Base-by-base conservation (phyloP, 2,888 invertebrate species). In the Amphipyra berbera region DNA sequence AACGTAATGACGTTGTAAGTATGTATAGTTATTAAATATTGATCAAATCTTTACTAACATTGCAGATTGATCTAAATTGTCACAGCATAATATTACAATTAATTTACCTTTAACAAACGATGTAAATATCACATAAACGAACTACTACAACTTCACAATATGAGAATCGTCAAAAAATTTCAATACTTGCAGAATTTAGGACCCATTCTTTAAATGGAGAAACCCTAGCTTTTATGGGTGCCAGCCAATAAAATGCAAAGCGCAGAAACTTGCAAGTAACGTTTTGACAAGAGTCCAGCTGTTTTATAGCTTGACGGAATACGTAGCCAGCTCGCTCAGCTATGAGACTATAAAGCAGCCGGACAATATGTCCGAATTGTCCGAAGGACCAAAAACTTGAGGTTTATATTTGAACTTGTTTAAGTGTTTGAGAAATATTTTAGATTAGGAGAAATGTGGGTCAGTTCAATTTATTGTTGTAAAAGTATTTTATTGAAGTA, bases 231-330 rank as follows among this genome's bases (percentile, higher is more conserved):
- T 75, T 75, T 65, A 66, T 42, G 42, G 59, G 48, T 53, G 49
- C 49, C 48, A 50, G 61, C 64, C 69, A 78, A 82, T 86, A 83
- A 84, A 84, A 80, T 79, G 82, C 82, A 83, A 82, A 78, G 77
- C 75, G 66, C 53, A 70, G 72, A 64, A 65, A 47, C 69, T 82
- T 85, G 82, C 84, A 79, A 81, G 76, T 77, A 82, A 80, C 75
- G 73, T 75, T 79, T 77, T 68, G 67, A 68, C 78, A 61, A 61
- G 42, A 47, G 46, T 50, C 55, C 42, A 63, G 59, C 61, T 48
- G 53, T 42, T 79, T 63, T 68, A 61, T 62, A 44, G 54, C 54
- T 54, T 50, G 37, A 41, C 45, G 60, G 48, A 65, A 63, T 67
- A 72, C 63, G 60, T 62, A 41, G 60, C 52, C 57, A 35, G 38